Conservation (phyloP, 2,888 invertebrate species). For the Amblyjoppa fuscipennis region DNA sequence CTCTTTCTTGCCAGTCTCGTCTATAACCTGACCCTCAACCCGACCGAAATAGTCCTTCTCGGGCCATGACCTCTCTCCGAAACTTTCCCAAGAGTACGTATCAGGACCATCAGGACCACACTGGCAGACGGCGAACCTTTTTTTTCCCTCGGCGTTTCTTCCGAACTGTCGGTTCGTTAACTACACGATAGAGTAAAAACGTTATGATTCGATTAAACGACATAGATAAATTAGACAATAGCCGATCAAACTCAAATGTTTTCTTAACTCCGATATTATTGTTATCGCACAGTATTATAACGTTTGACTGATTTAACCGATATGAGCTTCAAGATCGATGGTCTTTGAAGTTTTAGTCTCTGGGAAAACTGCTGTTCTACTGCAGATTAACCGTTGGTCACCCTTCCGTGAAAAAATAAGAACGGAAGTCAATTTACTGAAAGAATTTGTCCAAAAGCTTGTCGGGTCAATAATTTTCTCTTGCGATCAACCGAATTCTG, state of each 20-base stretch:
- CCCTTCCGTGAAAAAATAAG: no score
- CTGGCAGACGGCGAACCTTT: neutral
- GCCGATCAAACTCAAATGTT: neutral
- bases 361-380: neutral
- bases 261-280: neutral
- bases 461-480: neutral
- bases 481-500: neutral
- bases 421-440: neutral
- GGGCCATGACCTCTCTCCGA: slow-evolving; percentile 28
- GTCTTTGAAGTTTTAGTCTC: no score
- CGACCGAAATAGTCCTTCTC: slow-evolving; percentile 40
- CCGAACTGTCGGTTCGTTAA: neutral
- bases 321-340: neutral
- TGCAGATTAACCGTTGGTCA: neutral
- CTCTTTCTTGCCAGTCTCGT: slow-evolving; percentile 38
- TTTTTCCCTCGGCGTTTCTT: neutral
- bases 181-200: neutral
- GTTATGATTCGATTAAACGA: neutral
- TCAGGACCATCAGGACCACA: neutral
- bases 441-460: neutral
- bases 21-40: slow-evolving; percentile 35
- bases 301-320: neutral
- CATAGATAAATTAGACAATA: neutral
- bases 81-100: slow-evolving; percentile 29
- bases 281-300: no score